A percentile compares a stretch with the other conserved stretches of the same genome.
These are phyloP conservation scores for Ptilodon capucinus DNA, from an alignment of 2,888 invertebrate genomes.

Conservation along the genomic window DNA sequence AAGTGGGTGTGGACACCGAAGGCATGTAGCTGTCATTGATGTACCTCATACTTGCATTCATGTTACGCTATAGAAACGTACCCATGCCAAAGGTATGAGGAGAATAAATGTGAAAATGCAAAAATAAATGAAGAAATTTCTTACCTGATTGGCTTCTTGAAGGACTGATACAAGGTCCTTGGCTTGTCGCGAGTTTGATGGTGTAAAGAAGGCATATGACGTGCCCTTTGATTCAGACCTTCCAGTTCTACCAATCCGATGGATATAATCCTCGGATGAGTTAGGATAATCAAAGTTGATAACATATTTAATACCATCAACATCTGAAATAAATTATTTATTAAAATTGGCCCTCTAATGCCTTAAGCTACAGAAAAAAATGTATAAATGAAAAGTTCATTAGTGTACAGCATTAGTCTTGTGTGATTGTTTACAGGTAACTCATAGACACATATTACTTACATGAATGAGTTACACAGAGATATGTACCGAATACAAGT, in stretches of 20 bases:
- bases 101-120: constrained; percentile 18
- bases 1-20: constrained; percentile 88
- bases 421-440: constrained; percentile 57
- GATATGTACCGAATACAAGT: constrained; percentile 61
- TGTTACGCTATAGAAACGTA: constrained; percentile 85
- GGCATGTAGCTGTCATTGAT: constrained; percentile 86
- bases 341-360: constrained; percentile 25
- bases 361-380: constrained; percentile 45
- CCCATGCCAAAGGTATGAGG: constrained; percentile 91
- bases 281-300: constrained; percentile 98
- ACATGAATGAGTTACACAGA: constrained; percentile 78
- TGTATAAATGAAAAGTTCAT: constrained; percentile 28
- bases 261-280: constrained; percentile 97
- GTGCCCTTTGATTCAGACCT: constrained; percentile 94
- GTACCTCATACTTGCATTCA: constrained; percentile 90
- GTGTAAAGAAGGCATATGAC: constrained; percentile 97
- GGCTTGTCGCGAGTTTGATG: constrained; percentile 93
- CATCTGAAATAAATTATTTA: constrained; percentile 86
- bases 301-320: constrained; percentile 97
- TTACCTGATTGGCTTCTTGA: constrained; percentile 93
- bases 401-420: constrained; percentile 24
- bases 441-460: constrained; percentile 74
- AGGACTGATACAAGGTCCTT: constrained; percentile 94
- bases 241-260: constrained; percentile 97
- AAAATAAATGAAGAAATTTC: constrained; percentile 24